These are phyloP conservation scores for Nibea coibor DNA, from an alignment of 2,113 vertebrate species.

Conservation along the genomic window DNA sequence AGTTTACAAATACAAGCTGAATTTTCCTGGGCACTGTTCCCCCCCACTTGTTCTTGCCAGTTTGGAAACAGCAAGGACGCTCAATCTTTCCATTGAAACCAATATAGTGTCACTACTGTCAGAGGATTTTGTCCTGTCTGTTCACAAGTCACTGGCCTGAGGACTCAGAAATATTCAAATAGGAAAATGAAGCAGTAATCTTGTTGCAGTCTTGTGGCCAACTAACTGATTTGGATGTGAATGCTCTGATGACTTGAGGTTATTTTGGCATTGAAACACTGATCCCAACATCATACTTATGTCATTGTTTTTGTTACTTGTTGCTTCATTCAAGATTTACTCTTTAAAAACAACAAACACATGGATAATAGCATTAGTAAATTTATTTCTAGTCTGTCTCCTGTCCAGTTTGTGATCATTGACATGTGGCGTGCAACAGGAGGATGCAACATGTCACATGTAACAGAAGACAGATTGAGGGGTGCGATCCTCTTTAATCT, in stretches of 20 bases:
- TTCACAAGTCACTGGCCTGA: conserved; percentile 13
- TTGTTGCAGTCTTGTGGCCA: conserved; percentile 12
- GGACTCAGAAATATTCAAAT: conserved; percentile 26
- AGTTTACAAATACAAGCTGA: conserved; percentile 59
- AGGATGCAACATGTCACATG: not conserved
- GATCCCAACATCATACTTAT: not conserved
- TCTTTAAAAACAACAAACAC: not conserved
- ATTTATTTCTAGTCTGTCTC: not conserved
- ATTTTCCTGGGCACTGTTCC: conserved; percentile 59
- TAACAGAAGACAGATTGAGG: not conserved
- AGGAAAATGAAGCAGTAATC: conserved; percentile 13
- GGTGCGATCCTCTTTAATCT: not conserved
- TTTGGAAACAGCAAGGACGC: conserved; percentile 44
- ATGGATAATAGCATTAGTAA: not conserved
- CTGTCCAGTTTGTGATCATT: not conserved
- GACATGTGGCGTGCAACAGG: not conserved
- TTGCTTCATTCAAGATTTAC: not conserved
- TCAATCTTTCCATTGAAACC: conserved; percentile 63
- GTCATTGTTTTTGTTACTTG: not conserved
- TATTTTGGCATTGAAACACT: not conserved
- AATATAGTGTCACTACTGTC: conserved; percentile 48
- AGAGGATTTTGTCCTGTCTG: conserved; percentile 30
- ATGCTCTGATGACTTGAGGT: conserved; percentile 7
- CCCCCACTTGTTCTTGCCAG: conserved; percentile 44
- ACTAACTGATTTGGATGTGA: conserved; percentile 14